phyloP scores from a whole-genome alignment of 1,140 invertebrate species.

The Lasaia peninsularis region DNA sequence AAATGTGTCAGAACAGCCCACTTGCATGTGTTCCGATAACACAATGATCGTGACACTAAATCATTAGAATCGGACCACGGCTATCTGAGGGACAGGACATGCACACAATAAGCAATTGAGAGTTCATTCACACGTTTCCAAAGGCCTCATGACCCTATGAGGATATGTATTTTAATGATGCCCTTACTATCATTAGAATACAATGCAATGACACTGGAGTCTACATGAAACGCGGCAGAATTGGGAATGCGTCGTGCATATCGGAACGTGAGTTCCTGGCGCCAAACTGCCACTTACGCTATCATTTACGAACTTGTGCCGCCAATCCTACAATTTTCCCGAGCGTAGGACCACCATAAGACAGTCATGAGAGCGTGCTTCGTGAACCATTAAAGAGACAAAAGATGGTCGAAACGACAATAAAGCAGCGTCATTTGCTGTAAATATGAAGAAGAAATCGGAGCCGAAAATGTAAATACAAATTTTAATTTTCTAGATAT shows the following conservation, averaged over 20 bases:
- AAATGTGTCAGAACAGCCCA: too few relatives aligned
- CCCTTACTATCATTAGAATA: slow-evolving; percentile 26
- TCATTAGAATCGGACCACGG: too few relatives aligned
- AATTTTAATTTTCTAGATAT: too few relatives aligned
- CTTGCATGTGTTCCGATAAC: too few relatives aligned
- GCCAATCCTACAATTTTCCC: background rate
- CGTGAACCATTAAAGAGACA: background rate
- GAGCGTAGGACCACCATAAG: background rate
- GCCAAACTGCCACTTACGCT: slow-evolving; percentile 10
- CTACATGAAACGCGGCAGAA: slow-evolving; percentile 21
- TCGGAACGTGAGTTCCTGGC: slow-evolving; percentile 31
- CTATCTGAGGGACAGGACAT: background rate
- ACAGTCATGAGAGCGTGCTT: background rate
- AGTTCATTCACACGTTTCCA: slow-evolving; percentile 19
- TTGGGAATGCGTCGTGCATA: slow-evolving; percentile 28
- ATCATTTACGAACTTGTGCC: background rate
- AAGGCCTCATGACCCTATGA: background rate
- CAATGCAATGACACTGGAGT: slow-evolving; percentile 32
- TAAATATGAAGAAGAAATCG: too few relatives aligned
- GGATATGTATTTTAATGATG: slow-evolving; percentile 18
- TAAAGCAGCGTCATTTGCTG: background rate
- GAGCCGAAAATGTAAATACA: too few relatives aligned
- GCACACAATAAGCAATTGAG: slow-evolving; percentile 5
- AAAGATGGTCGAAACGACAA: background rate
- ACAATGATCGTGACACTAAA: too few relatives aligned